Base-by-base conservation (phyloP, 2,888 invertebrate species). In the Smittia aterrima region DNA sequence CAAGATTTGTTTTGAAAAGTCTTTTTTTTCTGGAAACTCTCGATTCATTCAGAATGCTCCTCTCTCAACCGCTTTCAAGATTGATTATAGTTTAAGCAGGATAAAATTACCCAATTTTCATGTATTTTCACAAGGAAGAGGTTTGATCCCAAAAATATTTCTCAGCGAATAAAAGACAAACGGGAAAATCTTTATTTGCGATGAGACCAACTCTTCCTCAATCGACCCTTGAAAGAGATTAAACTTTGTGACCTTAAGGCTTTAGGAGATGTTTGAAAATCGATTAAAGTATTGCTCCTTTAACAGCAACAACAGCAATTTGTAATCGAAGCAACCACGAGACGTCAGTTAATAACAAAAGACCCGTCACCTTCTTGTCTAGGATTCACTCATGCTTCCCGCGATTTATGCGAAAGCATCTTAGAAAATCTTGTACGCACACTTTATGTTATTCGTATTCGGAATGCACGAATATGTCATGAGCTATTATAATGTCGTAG, bases 21-120 rank as follows among this genome's bases (percentile, higher is more conserved):
- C 32, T 32, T 32, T 32, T n/a, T 9, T 32, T 32, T 32, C 32
- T 32, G 4, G 32, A 32, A 32, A 32, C 32, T 32, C 32, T 32
- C 9, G 32, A 32, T 9, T 32, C 32, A 32, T 32, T 32, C 32
- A 32, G n/a, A n/a, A n/a, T n/a, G 9, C 32, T 32, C 32, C 9
- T 9, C 4, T 32, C 32, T 32, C 32, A 3, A 32, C 32, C 32
- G 32, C 32, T 47, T n/a, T 47, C 47, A 47, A 47, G 47, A 47
- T 47, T 47, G 47, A 47, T 47, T 47, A 47, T 47, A 47, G 47
- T 47, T 47, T 47, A 47, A 47, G 47, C 47, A 47, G 47, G 16
- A 47, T 6, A n/a, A 11, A 47, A 47, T 16, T 47, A 47, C 11
- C 47, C 47, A 47, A 47, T 47, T 47, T 47, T n/a, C 47, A 11